Base-by-base conservation (phyloP, 1,140 invertebrate genomes). In the Heterodera schachtii region DNA sequence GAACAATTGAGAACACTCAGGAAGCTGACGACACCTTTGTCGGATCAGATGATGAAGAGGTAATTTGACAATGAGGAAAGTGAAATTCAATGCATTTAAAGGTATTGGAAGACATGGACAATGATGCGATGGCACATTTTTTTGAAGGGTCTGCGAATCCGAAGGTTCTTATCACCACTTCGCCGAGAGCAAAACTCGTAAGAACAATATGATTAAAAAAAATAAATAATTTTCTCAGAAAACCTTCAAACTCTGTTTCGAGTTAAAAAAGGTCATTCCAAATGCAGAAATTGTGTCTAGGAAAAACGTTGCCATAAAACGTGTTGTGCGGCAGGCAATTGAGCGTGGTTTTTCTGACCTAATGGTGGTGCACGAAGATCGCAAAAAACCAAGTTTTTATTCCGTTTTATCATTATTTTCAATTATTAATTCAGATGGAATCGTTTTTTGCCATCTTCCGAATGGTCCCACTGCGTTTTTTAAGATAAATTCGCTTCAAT, bases 401-500 rank as follows among this genome's bases (percentile, higher is more conserved):
- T 52, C 13, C 4, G 0, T 64, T 4, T 13, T 64, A 5, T 2
- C 71, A 46, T 71, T 76, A 31, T 82, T 44, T 44, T 8, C 3
- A 31, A 80, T 49, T 74, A 6, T 44, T 73, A 82, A 41, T 84
- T 91, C 78, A 91, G 93, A 97, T 92, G 96, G 95, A 19, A 92
- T 98, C 87, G 90, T 98, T 43, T 91, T 99, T 2, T 94, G 95
- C 84, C 96, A 98, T 91, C 92, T 99, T 80, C 97, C 97, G 1
- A 93, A 95, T 87, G 97, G 97, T 3, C 97, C 97, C 3, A 98
- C 97, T 0, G 95, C 96, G 44, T 92, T 95, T 89, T 98, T 93
- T 87, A 92, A 92, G 86, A 84, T 93, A 52, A 91, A 90, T 78
- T 92, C 87, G 84, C 89, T 93, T 11, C 90, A 88, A 78, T 90